Conservation (phyloP, 2,113 vertebrate genomes). For the Entosphenus tridentatus region DNA sequence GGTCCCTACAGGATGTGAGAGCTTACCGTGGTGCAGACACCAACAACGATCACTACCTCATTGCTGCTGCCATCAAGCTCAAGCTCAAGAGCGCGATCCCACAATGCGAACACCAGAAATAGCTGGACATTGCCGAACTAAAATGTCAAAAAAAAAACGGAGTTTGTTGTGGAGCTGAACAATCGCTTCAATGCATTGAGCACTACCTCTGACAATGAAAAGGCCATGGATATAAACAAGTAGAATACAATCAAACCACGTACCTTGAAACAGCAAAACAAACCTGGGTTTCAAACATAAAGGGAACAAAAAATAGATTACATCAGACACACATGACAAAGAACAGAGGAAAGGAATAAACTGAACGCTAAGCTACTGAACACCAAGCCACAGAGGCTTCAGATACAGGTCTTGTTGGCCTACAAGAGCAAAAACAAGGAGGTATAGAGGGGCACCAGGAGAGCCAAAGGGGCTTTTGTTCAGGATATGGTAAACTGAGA, state of each 20-base stretch:
- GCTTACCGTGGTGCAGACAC: neutral
- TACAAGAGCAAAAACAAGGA: neutral
- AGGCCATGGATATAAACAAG: neutral
- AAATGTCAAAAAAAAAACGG: neutral
- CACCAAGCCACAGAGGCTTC: neutral
- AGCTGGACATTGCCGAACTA: neutral
- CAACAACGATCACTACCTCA: neutral
- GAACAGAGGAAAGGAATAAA: neutral
- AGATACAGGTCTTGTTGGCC: neutral
- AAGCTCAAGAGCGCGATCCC: neutral
- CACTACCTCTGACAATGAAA: neutral
- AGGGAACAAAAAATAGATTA: neutral
- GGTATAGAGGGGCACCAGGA: neutral
- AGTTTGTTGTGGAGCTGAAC: neutral
- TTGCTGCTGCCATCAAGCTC: neutral
- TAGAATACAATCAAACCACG: neutral
- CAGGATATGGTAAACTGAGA: neutral
- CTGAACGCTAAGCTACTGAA: neutral
- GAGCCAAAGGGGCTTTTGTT: neutral
- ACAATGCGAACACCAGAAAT: neutral
- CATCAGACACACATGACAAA: neutral
- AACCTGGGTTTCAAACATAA: neutral
- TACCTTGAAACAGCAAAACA: neutral
- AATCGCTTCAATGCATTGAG: neutral
- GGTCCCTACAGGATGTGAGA: neutral